Base-by-base conservation (phyloP, 30 jellyfish, hydroid and myxozoan species). In the Turritopsis rubra region DNA sequence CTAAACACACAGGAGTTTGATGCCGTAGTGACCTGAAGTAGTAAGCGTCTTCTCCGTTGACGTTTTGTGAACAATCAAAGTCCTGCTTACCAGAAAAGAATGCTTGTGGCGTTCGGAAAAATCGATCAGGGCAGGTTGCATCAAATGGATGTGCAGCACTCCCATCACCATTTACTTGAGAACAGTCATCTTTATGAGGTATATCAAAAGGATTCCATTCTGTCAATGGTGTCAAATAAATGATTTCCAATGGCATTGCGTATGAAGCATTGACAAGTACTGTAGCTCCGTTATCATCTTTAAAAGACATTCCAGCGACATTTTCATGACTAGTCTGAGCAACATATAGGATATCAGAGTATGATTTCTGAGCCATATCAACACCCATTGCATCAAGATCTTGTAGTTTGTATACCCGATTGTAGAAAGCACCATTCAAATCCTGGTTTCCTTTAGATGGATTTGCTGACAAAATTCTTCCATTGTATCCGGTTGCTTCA, bases 51-150 rank as follows among this genome's bases (percentile, higher is more conserved):
- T 74, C 82, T 16, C 82, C 72, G 60, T 19, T 68, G 17, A 18
- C 73, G 21, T 21, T 21, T 22, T 23, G 16, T n/a, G 21, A 9
- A 1, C 77, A 68, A n/a, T 23, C 30, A 27, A n/a, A 23, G 21
- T 21, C 20, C 9, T 29, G 19, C 18, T 19, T 71, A 16, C 53
- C 53, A 74, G 41, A 26, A 74, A 29, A 23, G 4, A 74, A 26
- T 0, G 53, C 24, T 23, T 74, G 53, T 74, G 82, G 82, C 17
- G 82, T 74, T 29, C 53, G 0, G 8, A 74, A 74, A 21, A 23
- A 29, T 29, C 82, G 53, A n/a, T 74, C 82, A 29, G 82, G 82
- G n/a, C 82, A 74, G 13, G 82, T n/a, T 21, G 82, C 82, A 74
- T 74, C 60, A 41, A 74, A 74, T 17, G 82, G 82, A 29, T 74